phyloP scores from a whole-genome alignment of 2,797 vertebrate genomes.

The Poeciliopsis presidionis region DNA sequence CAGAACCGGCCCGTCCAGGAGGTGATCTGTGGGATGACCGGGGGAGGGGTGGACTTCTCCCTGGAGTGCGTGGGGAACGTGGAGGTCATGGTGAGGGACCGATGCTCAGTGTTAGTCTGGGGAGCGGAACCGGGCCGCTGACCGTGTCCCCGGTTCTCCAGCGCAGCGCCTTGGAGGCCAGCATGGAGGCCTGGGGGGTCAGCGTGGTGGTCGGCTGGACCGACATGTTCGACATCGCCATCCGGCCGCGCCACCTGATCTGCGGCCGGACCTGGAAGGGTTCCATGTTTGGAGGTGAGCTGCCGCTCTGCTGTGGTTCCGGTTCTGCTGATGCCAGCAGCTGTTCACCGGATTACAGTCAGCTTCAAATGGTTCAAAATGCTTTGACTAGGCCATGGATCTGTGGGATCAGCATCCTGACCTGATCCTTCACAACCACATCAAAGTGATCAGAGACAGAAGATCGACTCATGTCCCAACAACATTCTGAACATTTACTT shows the following conservation, averaged over 20 bases:
- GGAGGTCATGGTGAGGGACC: conserved; percentile 85
- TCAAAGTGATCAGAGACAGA: too few relatives aligned
- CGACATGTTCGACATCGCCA: conserved; percentile 84
- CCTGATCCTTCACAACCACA: too few relatives aligned
- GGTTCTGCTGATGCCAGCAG: too few relatives aligned
- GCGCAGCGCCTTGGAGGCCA: conserved; percentile 91
- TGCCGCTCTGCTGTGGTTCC: rapidly evolving
- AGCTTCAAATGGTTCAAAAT: too few relatives aligned
- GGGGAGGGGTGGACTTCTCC: conserved; percentile 92
- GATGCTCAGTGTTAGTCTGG: not conserved
- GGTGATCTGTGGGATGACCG: conserved; percentile 88
- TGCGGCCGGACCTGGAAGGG: conserved; percentile 93
- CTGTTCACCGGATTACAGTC: too few relatives aligned
- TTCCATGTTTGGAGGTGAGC: conserved; percentile 90
- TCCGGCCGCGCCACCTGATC: conserved; percentile 88
- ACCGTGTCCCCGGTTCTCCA: conserved; percentile 48
- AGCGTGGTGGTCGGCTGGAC: conserved; percentile 91
- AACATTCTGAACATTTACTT: too few relatives aligned
- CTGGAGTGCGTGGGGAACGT: conserved; percentile 95
- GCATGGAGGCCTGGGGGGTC: conserved; percentile 91
- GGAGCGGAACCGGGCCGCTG: not conserved
- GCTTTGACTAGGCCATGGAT: too few relatives aligned
- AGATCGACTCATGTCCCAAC: too few relatives aligned
- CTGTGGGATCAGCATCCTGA: too few relatives aligned
- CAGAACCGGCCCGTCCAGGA: conserved; percentile 87